These are phyloP conservation scores for Choreutis nemorana DNA, from an alignment of 2,888 invertebrate species.

Conservation along the genomic window DNA sequence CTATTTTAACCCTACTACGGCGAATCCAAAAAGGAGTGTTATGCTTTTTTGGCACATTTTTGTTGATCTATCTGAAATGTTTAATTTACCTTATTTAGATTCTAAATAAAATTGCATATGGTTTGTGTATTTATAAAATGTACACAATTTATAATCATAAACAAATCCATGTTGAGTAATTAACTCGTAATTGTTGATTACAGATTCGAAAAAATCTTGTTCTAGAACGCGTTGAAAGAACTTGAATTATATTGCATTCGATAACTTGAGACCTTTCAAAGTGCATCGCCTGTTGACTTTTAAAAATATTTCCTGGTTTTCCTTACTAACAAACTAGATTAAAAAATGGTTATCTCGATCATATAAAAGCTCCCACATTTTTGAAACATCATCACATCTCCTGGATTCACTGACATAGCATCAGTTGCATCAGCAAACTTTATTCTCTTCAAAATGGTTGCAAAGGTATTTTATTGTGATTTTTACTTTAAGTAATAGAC, in stretches of 20 bases:
- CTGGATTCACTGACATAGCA: conserved; percentile 36
- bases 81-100: too few species aligned
- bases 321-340: conserved; percentile 28
- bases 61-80: too few species aligned
- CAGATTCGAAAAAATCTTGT: too few species aligned
- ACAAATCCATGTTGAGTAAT: too few species aligned
- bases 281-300: conserved; percentile 57
- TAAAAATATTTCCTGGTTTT: conserved; percentile 51
- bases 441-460: conserved; percentile 36
- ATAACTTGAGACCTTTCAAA: conserved; percentile 19
- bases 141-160: too few species aligned
- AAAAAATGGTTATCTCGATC: conserved; percentile 30
- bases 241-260: background rate
- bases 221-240: too few species aligned
- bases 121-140: too few species aligned
- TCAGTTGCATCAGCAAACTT: conserved; percentile 17
- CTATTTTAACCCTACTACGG: too few species aligned
- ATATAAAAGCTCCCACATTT: conserved; percentile 30
- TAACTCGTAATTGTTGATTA: too few species aligned
- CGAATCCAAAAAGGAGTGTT: too few species aligned
- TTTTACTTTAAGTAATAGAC: background rate
- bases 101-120: too few species aligned
- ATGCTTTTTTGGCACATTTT: too few species aligned
- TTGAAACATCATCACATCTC: conserved; percentile 29
- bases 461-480: conserved; percentile 34